These are phyloP conservation scores for Oikopleura dioica DNA, from an alignment of 23 tunicate genomes.

Conservation along the genomic window DNA sequence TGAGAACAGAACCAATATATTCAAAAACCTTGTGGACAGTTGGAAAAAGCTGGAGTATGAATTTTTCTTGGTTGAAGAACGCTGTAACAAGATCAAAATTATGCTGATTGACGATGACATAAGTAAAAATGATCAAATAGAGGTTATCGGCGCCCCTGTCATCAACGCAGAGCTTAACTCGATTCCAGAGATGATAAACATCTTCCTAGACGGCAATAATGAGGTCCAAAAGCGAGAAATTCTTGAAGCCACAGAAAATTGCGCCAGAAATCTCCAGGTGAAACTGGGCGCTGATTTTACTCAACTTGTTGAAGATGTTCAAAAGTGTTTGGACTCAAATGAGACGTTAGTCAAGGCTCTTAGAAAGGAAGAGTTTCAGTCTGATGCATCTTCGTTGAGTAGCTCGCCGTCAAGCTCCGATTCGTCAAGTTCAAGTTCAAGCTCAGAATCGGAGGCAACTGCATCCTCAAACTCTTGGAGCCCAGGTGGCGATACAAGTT, in stretches of 20 bases:
- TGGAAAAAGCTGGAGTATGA: background rate
- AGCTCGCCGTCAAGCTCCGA: too few species aligned
- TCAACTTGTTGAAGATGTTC: too few species aligned
- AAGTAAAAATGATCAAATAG: background rate
- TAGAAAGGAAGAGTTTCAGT: too few species aligned
- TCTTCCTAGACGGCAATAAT: background rate
- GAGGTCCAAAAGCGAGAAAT: background rate
- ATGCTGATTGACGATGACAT: background rate
- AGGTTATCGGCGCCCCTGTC: background rate
- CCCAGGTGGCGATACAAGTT: too few species aligned
- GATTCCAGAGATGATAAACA: background rate
- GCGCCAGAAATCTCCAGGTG: background rate
- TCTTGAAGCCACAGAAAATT: slow-evolving; percentile 7
- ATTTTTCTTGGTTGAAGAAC: background rate
- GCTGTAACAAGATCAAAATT: background rate
- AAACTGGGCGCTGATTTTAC: background rate
- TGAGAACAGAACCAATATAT: background rate
- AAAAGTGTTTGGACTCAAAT: too few species aligned
- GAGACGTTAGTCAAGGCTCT: too few species aligned
- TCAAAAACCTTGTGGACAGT: background rate
- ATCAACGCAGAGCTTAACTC: background rate
- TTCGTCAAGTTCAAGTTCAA: too few species aligned
- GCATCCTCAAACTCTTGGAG: too few species aligned
- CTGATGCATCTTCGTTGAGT: too few species aligned
- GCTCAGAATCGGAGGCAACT: too few species aligned